These are phyloP conservation scores for Eumerus sabulonum DNA, from an alignment of 2,888 invertebrate species.

Conservation along the genomic window DNA sequence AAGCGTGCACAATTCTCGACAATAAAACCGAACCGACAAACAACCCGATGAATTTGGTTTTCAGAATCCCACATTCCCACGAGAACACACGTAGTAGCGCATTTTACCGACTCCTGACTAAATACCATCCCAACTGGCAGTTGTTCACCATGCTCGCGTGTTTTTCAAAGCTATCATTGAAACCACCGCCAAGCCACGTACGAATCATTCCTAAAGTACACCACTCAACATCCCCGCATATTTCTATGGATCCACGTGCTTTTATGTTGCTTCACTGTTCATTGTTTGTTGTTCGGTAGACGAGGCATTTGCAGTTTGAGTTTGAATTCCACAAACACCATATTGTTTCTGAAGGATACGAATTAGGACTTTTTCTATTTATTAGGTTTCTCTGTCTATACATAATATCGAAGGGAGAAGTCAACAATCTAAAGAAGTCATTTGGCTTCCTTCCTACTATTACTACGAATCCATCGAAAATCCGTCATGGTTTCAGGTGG, in stretches of 20 bases:
- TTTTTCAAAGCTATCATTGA: conserved; percentile 1
- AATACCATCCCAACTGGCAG: too few species aligned
- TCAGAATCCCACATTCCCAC: conserved; percentile 40
- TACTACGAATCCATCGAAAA: too few species aligned
- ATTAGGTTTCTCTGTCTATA: too few species aligned
- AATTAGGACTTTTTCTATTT: too few species aligned
- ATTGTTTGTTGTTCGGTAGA: conserved; percentile 52
- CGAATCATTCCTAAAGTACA: conserved; percentile 30
- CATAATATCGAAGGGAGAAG: too few species aligned
- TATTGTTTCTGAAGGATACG: too few species aligned
- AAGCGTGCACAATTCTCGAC: too few species aligned
- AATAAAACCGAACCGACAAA: background rate
- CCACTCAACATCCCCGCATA: conserved; percentile 36
- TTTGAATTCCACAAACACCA: too few species aligned
- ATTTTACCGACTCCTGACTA: too few species aligned
- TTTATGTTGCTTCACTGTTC: conserved; percentile 26
- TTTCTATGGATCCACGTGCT: conserved; percentile 24
- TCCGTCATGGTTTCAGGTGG: too few species aligned
- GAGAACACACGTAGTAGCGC: conserved; percentile 28
- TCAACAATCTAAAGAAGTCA: too few species aligned
- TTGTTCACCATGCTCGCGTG: conserved; percentile 5
- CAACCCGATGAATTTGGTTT: conserved; percentile 62
- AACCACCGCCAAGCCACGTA: background rate
- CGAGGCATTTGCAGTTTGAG: conserved; percentile 41
- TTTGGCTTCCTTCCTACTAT: too few species aligned